Conservation (phyloP, 2,888 invertebrate genomes). For the Ctenicera cuprea region DNA sequence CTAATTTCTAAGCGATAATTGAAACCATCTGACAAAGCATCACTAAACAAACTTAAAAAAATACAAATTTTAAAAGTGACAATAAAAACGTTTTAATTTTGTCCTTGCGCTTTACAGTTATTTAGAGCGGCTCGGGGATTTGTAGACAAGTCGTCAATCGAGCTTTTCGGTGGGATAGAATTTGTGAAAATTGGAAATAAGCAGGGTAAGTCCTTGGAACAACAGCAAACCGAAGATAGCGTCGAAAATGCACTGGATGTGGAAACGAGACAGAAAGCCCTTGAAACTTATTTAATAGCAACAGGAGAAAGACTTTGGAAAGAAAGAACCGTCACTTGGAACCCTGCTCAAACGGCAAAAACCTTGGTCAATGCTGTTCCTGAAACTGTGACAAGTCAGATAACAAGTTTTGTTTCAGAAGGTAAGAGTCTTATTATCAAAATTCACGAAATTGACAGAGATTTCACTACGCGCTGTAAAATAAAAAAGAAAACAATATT, state of each 20-base stretch:
- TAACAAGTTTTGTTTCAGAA: constrained; percentile 32
- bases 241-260: constrained; percentile 74
- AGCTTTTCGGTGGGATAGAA: constrained; percentile 14
- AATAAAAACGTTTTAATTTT: neutral
- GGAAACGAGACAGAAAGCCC: constrained; percentile 74
- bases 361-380: constrained; percentile 19
- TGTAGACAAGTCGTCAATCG: neutral
- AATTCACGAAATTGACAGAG: too few relatives aligned
- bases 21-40: neutral
- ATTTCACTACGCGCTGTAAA: too few relatives aligned
- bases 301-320: constrained; percentile 76
- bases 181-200: neutral
- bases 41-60: too few relatives aligned
- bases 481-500: too few relatives aligned
- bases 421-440: constrained; percentile 19
- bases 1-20: neutral
- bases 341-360: constrained; percentile 71
- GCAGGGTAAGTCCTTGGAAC: constrained; percentile 29
- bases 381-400: constrained; percentile 15
- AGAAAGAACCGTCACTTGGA: constrained; percentile 75
- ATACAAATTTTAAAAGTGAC: neutral
- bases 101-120: constrained; percentile 1
- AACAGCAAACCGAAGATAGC: constrained; percentile 67
- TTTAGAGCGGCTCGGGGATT: constrained; percentile 8
- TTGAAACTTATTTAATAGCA: constrained; percentile 76